Evolutionary conservation across 2,888 invertebrate genomes (phyloP).

Genomic region (Halictus quadricinctus): DNA sequence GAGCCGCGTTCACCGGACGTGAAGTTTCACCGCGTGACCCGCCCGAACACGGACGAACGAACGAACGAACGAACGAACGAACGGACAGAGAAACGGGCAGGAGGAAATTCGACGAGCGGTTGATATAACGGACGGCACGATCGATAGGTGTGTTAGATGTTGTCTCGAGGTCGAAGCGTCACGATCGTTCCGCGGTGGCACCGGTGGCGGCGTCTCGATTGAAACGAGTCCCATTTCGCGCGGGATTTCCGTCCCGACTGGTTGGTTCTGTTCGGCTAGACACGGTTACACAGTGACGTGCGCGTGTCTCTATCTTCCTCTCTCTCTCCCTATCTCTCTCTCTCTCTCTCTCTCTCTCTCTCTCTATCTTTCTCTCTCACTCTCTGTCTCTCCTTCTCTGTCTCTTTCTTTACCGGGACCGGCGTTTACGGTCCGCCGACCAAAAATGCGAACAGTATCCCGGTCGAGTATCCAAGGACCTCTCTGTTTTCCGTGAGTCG

Average conservation of each 20-base stretch:
- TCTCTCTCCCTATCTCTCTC: neutral
- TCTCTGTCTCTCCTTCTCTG: neutral
- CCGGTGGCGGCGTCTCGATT: constrained; percentile 14
- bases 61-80: neutral
- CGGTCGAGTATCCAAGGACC: constrained; percentile 8
- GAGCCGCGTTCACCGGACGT: constrained; percentile 36
- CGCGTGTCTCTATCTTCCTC: neutral
- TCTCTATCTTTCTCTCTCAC: neutral
- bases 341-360: neutral
- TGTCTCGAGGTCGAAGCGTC: constrained; percentile 21
- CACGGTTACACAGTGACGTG: constrained; percentile 7
- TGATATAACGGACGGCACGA: constrained; percentile 16
- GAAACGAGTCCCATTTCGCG: constrained; percentile 8
- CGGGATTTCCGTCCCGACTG: constrained; percentile 14
- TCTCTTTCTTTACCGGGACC: neutral
- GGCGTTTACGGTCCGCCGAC: neutral
- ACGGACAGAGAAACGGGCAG: neutral
- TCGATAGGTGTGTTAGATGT: constrained; percentile 27
- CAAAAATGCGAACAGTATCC: constrained; percentile 6
- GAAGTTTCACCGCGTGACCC: constrained; percentile 31
- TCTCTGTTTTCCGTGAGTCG: constrained; percentile 6
- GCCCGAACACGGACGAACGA: neutral
- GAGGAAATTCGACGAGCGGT: constrained; percentile 20
- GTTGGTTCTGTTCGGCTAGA: neutral
- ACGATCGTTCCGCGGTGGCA: constrained; percentile 16